Percentiles rank a stretch among this genome's conserved stretches.
Conservation (phyloP, 2,113 vertebrate species). For the Dromaius novaehollandiae region DNA sequence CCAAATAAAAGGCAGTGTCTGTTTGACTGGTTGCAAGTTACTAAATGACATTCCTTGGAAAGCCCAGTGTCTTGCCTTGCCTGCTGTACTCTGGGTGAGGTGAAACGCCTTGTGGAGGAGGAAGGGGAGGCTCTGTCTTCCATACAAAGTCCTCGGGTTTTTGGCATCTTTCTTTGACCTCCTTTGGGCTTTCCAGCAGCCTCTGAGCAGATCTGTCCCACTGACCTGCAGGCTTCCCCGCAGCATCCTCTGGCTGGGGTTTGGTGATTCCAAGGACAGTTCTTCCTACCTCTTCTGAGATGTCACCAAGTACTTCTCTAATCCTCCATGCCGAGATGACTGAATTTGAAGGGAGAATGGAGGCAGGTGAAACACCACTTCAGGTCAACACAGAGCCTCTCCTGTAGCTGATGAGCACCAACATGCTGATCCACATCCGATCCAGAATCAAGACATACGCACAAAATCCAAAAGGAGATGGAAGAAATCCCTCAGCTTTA, state of each 20-base stretch:
- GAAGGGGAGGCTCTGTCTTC: background rate
- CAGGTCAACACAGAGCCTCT: background rate
- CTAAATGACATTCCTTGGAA: background rate
- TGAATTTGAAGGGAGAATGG: background rate
- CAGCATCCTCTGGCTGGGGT: background rate
- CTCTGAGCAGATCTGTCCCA: background rate
- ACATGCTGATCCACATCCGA: rapidly evolving
- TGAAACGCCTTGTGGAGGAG: background rate
- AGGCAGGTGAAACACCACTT: background rate
- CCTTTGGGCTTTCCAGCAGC: background rate
- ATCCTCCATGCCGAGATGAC: background rate
- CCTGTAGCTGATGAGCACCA: background rate
- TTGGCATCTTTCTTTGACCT: background rate
- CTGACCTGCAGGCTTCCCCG: background rate
- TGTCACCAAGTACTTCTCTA: background rate
- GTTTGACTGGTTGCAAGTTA: background rate
- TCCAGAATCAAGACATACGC: background rate
- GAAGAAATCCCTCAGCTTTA: background rate
- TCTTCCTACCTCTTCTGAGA: background rate
- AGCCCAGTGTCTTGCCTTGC: background rate
- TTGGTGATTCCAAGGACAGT: background rate
- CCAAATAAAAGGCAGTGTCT: background rate
- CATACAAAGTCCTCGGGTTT: background rate
- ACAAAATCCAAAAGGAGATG: rapidly evolving
- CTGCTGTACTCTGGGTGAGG: background rate